Evolutionary conservation across 2,113 vertebrate genomes (phyloP), one percentile per base, ranked within the genome.

Genomic region (Xiphorhynchus elegans): DNA sequence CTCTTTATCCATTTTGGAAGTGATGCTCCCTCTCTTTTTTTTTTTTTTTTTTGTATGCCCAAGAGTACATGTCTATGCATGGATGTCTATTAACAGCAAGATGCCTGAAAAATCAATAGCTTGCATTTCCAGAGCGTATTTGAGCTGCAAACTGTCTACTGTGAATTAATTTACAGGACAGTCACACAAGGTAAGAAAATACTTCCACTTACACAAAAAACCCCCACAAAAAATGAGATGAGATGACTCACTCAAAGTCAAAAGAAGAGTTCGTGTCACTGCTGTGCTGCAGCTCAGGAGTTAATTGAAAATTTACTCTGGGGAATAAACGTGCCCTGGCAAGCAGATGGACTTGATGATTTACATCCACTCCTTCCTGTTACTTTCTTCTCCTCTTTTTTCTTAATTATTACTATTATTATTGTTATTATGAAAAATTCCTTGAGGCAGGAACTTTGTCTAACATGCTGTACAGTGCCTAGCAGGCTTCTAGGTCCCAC

Each of bases 61-160:
- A 50, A 8, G 23, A 83, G 58, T 40, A 91, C 14, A 33, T 7
- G 44, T 35, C 33, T 19, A 6, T 13, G 58, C 9, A 16, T 17
- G 35, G 39, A 50, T 7, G 1, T 62, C 21, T 84, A 3, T 46
- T 80, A 93, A 80, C 21, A 55, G 11, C 0, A 5, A 66, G 39
- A 67, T 64, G 60, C 18, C 60, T 87, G 56, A 78, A 90, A 95
- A 97, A 95, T 91, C 35, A 18, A 60, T 89, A 88, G 46, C 47
- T 84, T 91, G 40, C 42, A 64, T 85, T 94, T 70, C 80, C 56
- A 80, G 13, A 86, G 52, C 3, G 4, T 58, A 68, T 72, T 33
- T 93, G 47, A 90, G 74, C 79, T 74, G 31, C 52, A 70, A 46
- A 81, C 47, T 33, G 10, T 40, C 72, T 69, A 17, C 39, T 52